These are phyloP conservation scores for Dendrocopos noguchii DNA, from an alignment of 2,113 vertebrate species.

Conservation along the genomic window DNA sequence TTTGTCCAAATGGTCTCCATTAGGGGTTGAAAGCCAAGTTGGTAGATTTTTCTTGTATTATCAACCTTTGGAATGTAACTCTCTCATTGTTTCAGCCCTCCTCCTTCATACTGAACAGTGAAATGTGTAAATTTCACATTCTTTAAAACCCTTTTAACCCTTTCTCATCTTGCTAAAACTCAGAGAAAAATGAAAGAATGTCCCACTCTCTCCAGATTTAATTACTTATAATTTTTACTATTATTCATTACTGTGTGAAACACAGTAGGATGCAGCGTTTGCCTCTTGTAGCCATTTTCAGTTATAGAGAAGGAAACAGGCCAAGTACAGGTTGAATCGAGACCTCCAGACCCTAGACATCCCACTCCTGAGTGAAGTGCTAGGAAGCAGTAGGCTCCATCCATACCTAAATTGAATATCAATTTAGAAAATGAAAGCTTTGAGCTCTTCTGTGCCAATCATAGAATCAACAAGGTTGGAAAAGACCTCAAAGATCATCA, in stretches of 20 bases:
- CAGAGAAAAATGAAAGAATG: not conserved
- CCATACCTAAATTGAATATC: not conserved
- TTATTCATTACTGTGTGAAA: not conserved
- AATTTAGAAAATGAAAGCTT: not conserved
- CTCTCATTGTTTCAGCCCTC: not conserved
- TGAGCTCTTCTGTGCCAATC: not conserved
- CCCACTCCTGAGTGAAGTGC: not conserved
- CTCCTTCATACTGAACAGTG: not conserved
- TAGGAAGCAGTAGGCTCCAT: not conserved
- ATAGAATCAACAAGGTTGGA: too few relatives aligned
- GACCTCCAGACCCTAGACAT: not conserved
- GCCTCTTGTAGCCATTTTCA: not conserved
- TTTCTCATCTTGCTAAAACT: not conserved
- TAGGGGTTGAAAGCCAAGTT: not conserved
- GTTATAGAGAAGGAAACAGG: not conserved
- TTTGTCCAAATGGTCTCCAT: not conserved
- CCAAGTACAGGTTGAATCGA: not conserved
- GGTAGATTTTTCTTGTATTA: constrained; percentile 12
- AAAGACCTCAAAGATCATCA: too few relatives aligned
- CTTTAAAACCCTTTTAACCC: not conserved
- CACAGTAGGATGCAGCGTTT: not conserved
- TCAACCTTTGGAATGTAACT: not conserved
- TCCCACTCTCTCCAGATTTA: not conserved
- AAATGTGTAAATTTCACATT: not conserved
- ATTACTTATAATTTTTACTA: not conserved